Percentiles rank a stretch among this genome's conserved stretches.
Conservation (phyloP, 2,797 vertebrate genomes). For the Gymnothorax reevesii region DNA sequence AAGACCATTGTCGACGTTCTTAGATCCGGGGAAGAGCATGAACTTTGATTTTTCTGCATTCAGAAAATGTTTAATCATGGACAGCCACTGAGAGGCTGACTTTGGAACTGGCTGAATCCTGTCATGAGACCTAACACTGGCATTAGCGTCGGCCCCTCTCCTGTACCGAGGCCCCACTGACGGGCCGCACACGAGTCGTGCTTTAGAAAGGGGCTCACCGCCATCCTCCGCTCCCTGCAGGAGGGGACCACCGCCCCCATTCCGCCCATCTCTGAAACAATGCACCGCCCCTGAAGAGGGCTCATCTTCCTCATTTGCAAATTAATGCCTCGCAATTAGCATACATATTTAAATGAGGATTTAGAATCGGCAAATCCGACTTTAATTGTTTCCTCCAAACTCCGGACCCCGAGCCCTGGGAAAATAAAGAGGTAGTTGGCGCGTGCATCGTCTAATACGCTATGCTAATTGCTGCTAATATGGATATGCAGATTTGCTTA, state of each 20-base stretch:
- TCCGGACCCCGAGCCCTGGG: slow-evolving; percentile 62
- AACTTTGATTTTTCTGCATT: no score
- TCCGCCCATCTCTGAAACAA: slow-evolving; percentile 52
- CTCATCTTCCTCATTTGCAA: slow-evolving; percentile 71
- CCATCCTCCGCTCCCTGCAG: no score
- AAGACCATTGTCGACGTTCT: no score
- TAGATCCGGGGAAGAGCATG: no score
- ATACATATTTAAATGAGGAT: slow-evolving; percentile 80
- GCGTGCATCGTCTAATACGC: slow-evolving; percentile 65
- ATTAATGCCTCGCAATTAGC: slow-evolving; percentile 76
- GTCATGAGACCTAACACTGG: no score
- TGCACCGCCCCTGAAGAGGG: slow-evolving; percentile 52
- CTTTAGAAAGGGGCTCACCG: neutral
- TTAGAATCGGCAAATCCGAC: slow-evolving; percentile 70
- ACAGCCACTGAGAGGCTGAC: no score
- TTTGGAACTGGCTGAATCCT: no score
- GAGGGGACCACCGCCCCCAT: slow-evolving; percentile 26
- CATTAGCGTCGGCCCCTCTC: neutral
- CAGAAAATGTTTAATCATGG: no score
- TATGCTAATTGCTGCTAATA: slow-evolving; percentile 74
- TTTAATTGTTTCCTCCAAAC: slow-evolving; percentile 72
- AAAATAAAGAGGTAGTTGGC: slow-evolving; percentile 60
- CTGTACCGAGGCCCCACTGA: neutral
- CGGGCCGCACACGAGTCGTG: neutral
- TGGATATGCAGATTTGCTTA: slow-evolving; percentile 77